Conservation (phyloP, 2,888 invertebrate genomes). For the Hemithea aestivaria region DNA sequence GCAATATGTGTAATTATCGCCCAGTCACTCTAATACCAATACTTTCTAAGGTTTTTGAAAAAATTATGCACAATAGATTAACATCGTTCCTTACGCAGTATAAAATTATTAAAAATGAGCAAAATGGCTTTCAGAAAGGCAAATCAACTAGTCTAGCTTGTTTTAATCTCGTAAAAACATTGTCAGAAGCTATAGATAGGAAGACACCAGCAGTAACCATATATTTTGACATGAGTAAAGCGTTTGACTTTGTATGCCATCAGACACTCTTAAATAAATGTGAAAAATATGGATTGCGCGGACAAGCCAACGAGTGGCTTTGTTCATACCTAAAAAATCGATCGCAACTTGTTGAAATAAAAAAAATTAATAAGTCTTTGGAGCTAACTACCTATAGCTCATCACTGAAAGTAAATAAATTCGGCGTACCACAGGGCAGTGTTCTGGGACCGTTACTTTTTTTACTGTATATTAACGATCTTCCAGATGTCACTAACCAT, state of each 20-base stretch:
- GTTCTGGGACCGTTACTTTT: slow-evolving; percentile 1
- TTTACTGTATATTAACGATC: slow-evolving; percentile 3
- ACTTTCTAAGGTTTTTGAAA: slow-evolving; percentile 3
- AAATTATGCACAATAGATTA: not conserved
- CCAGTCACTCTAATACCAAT: slow-evolving; percentile 2
- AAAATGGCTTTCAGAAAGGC: slow-evolving; percentile 10
- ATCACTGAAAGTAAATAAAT: not conserved
- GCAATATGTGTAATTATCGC: not conserved
- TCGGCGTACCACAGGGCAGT: slow-evolving; percentile 5
- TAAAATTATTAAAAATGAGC: not conserved
- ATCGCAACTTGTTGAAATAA: not conserved
- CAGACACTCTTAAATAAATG: not conserved
- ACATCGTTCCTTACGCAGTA: not conserved
- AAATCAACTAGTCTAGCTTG: slow-evolving; percentile 9
- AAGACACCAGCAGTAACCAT: not conserved
- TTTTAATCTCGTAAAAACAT: slow-evolving; percentile 3
- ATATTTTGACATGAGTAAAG: slow-evolving; percentile 9
- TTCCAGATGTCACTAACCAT: not conserved
- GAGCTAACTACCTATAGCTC: not conserved
- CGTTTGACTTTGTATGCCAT: slow-evolving; percentile 7
- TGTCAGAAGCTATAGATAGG: slow-evolving; percentile 3
- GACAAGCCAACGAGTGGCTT: not conserved
- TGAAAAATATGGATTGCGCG: not conserved
- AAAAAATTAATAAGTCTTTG: not conserved
- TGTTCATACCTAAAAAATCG: not conserved